Conservation (phyloP, 2,113 vertebrate species). For the Tragulus kanchil region DNA sequence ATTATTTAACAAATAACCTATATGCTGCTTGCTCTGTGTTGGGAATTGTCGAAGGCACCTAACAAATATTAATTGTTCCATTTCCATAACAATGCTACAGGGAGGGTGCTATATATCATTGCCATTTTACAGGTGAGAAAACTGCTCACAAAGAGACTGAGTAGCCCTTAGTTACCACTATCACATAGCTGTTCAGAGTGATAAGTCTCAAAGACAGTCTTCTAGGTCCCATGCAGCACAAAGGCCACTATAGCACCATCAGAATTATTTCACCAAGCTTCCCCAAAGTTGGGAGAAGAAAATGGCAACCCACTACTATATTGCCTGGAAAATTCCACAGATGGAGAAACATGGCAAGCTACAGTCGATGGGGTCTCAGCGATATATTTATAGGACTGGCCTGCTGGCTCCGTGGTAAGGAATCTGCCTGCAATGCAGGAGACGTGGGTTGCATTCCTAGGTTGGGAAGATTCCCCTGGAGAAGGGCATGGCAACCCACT, state of each 20-base stretch:
- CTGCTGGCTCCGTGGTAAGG: too few species aligned
- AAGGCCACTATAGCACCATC: not conserved
- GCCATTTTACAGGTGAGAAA: not conserved
- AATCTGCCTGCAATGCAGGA: too few species aligned
- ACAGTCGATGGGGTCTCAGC: too few species aligned
- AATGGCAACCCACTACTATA: too few species aligned
- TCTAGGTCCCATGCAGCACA: not conserved
- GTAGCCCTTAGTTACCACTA: not conserved
- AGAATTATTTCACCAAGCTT: not conserved
- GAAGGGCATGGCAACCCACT: too few species aligned
- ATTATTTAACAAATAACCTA: constrained; percentile 8
- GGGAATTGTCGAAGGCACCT: not conserved
- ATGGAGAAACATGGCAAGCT: too few species aligned
- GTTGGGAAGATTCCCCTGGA: too few species aligned
- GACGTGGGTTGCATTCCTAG: too few species aligned
- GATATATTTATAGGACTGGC: too few species aligned
- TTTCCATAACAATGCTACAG: not conserved
- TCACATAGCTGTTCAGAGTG: not conserved
- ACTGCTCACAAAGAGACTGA: not conserved
- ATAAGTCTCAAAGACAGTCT: not conserved
- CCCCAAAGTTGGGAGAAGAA: too few species aligned
- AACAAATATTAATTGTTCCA: not conserved
- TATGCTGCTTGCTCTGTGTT: not conserved
- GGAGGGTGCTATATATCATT: not conserved
- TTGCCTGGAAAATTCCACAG: too few species aligned